Evolutionary conservation across 2,113 vertebrate species (phyloP).

Genomic region (Tringa solitaria): DNA sequence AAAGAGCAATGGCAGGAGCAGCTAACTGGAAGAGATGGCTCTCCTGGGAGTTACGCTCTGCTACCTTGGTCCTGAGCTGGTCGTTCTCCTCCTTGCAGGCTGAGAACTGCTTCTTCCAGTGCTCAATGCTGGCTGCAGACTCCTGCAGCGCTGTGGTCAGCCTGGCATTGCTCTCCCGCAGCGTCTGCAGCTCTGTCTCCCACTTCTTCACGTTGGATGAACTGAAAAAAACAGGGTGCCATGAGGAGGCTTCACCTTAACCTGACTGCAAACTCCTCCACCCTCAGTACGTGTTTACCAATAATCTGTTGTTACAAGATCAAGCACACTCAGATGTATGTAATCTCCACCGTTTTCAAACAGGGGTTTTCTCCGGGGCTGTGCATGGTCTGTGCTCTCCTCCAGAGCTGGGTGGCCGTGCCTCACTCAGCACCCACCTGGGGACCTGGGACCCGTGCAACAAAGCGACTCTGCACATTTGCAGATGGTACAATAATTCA

Average conservation of each 20-base stretch:
- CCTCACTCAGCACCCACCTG: neutral
- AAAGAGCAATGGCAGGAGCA: neutral
- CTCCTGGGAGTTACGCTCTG: neutral
- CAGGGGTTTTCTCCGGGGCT: neutral
- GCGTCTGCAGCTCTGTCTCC: constrained; percentile 91
- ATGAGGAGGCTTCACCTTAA: neutral
- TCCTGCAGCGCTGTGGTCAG: constrained; percentile 88
- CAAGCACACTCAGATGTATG: neutral
- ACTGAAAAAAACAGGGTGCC: constrained; percentile 59
- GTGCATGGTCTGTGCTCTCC: fast-evolving
- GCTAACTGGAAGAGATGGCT: neutral
- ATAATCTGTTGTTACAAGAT: neutral
- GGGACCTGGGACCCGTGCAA: neutral
- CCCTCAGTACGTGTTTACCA: fast-evolving
- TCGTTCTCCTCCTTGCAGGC: constrained; percentile 90
- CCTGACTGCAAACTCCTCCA: neutral
- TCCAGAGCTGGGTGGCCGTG: neutral
- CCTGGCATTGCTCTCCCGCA: constrained; percentile 89
- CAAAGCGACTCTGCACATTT: neutral
- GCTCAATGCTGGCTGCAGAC: constrained; percentile 87
- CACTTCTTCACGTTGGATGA: constrained; percentile 91
- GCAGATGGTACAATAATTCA: neutral
- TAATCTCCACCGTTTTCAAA: neutral
- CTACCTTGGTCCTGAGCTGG: constrained; percentile 86
- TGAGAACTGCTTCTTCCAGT: constrained; percentile 90